Evolutionary conservation across 2,888 invertebrate genomes (phyloP).

Genomic region (Plagodis pulveraria): DNA sequence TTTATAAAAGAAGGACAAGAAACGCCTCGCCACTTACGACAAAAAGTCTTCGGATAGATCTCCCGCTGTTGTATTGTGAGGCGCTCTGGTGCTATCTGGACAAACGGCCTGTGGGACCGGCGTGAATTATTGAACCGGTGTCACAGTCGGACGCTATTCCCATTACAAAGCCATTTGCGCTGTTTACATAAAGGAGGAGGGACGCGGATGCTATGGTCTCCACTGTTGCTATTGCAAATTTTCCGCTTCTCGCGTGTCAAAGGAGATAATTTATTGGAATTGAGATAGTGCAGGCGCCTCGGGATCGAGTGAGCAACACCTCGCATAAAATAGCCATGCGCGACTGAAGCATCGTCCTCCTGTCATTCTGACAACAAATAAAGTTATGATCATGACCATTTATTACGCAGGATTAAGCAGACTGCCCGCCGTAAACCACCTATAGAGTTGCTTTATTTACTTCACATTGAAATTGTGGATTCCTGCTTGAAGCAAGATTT

Average conservation of each 20-base stretch:
- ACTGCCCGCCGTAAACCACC: conserved; percentile 49
- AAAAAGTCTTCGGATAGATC: conserved; percentile 78
- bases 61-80: conserved; percentile 80
- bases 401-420: conserved; percentile 59
- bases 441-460: conserved; percentile 33
- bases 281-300: conserved; percentile 73
- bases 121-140: conserved; percentile 75
- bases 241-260: conserved; percentile 78
- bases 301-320: conserved; percentile 62
- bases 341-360: conserved; percentile 59
- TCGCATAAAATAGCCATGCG: conserved; percentile 68
- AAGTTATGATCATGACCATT: conserved; percentile 72
- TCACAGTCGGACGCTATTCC: conserved; percentile 70
- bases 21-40: conserved; percentile 80
- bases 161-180: conserved; percentile 78
- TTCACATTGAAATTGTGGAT: conserved; percentile 30
- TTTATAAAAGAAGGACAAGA: conserved; percentile 72
- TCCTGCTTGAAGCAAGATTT: conserved; percentile 19
- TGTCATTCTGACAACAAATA: conserved; percentile 67
- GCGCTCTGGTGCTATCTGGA: conserved; percentile 73
- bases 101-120: conserved; percentile 76
- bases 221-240: conserved; percentile 74
- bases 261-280: conserved; percentile 78
- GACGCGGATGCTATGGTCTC: conserved; percentile 57
- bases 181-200: conserved; percentile 76